Evolutionary conservation across 2,797 vertebrate genomes (phyloP).

Genomic region (Zenarchopterus dispar): DNA sequence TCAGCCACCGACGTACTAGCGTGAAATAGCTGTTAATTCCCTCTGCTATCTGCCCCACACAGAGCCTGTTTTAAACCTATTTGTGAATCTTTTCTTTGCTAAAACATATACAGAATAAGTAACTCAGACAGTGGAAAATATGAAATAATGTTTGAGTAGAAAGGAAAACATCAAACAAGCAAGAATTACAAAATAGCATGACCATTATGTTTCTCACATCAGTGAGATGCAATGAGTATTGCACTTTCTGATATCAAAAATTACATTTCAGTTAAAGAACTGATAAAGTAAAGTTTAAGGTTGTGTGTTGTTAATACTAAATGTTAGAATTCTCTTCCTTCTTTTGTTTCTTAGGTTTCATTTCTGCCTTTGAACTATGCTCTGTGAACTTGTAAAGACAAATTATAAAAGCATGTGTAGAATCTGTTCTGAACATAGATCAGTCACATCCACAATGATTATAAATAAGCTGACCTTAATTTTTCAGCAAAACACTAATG

Average conservation of each 20-base stretch:
- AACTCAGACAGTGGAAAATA: constrained; percentile 39
- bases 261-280: constrained; percentile 40
- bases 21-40: constrained; percentile 86
- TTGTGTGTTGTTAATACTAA: too few species aligned
- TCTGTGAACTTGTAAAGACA: constrained; percentile 31
- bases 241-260: constrained; percentile 57
- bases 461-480: constrained; percentile 32
- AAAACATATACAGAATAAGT: constrained; percentile 56
- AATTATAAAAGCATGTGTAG: constrained; percentile 20
- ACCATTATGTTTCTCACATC: constrained; percentile 63
- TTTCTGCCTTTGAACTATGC: constrained; percentile 23
- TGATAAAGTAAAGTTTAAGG: constrained; percentile 30
- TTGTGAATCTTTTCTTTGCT: constrained; percentile 61
- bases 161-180: constrained; percentile 80
- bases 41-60: constrained; percentile 80
- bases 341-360: constrained; percentile 30
- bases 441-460: constrained; percentile 19
- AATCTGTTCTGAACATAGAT: constrained; percentile 21
- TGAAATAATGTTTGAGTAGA: constrained; percentile 38
- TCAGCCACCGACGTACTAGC: constrained; percentile 69
- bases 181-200: constrained; percentile 76
- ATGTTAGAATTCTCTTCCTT: neutral
- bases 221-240: constrained; percentile 75
- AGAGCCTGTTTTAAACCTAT: constrained; percentile 81
- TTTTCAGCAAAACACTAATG: constrained; percentile 28